Conservation (phyloP, 2,113 vertebrate genomes). For the Archilochus colubris region DNA sequence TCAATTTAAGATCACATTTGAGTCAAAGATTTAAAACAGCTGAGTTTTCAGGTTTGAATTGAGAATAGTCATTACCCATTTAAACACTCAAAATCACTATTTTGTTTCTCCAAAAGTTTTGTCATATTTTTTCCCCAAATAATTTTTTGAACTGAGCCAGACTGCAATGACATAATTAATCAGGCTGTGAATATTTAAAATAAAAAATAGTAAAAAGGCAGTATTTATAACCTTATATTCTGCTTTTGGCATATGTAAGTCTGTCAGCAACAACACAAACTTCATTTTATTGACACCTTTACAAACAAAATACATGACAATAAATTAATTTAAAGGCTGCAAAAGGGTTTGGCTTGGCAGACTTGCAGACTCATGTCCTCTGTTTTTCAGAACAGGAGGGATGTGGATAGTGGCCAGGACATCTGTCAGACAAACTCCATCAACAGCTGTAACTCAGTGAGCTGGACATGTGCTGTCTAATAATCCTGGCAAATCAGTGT, state of each 20-base stretch:
- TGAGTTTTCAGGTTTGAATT: background rate
- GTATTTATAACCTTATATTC: background rate
- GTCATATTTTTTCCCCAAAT: background rate
- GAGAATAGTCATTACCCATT: background rate
- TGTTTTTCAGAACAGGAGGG: constrained; percentile 50
- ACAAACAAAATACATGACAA: constrained; percentile 36
- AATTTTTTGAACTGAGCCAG: background rate
- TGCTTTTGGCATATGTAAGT: background rate
- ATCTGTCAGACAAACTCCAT: constrained; percentile 46
- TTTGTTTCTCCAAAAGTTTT: background rate
- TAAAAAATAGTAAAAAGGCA: background rate
- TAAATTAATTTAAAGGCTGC: constrained; percentile 3
- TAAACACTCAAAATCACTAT: background rate
- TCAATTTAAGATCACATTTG: constrained; percentile 30
- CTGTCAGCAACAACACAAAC: background rate
- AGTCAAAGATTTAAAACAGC: background rate
- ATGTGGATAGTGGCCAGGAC: constrained; percentile 52
- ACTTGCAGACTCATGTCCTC: constrained; percentile 39
- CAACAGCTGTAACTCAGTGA: constrained; percentile 16
- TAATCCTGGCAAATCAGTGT: constrained; percentile 30
- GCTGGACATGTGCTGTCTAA: constrained; percentile 8
- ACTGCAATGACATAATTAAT: background rate
- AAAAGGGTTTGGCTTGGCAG: constrained; percentile 8
- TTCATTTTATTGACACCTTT: background rate
- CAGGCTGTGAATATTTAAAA: background rate